Evolutionary conservation across 2,113 vertebrate species (phyloP), one percentile per base, ranked within the genome.

Genomic region (Urocynchramus pylzowi): DNA sequence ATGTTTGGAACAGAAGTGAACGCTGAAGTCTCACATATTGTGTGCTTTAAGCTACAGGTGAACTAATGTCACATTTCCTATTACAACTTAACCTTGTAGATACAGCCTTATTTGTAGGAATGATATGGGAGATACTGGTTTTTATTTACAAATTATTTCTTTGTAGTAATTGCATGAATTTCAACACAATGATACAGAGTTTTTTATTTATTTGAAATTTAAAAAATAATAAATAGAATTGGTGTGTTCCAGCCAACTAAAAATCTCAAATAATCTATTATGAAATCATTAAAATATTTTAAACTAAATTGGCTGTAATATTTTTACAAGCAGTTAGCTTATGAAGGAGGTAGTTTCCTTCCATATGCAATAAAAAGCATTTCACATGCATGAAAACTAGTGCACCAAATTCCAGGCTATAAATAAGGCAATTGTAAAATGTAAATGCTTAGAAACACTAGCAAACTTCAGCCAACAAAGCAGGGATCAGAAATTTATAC

Each of bases 391-490:
- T 80, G 87, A 94, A 95, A 96, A 75, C n/a, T 73, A 94, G 67
- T 67, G 67, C 84, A 89, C 92, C 77, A 30, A 88, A 94, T 83
- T 89, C 90, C 80, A 92, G 85, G 71, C 92, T 87, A 90, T 96
- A 97, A 97, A 97, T 97, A 95, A 95, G 86, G 89, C 95, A 92
- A 84, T 80, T 95, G 95, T 94, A 92, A 96, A 96, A 97, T 89
- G 87, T 70, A 91, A 93, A 85, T 96, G 91, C 85, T 91, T 94
- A 93, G 94, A 96, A 96, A 85, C 64, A 60, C 83, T 52, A 88
- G 93, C 53, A 87, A 89, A 95, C 95, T 95, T 95, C 84, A 96
- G 91, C 67, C 84, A 93, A 84, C 81, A 95, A 93, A 95, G 90
- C 95, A 69, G 59, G 69, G 64, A 69, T 94, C 75, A 80, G 59